A percentile compares a stretch with the other conserved stretches of the same genome.
Evolutionary conservation across 2,113 vertebrate genomes (phyloP).

Genomic region (Hemichromis elongatus): DNA sequence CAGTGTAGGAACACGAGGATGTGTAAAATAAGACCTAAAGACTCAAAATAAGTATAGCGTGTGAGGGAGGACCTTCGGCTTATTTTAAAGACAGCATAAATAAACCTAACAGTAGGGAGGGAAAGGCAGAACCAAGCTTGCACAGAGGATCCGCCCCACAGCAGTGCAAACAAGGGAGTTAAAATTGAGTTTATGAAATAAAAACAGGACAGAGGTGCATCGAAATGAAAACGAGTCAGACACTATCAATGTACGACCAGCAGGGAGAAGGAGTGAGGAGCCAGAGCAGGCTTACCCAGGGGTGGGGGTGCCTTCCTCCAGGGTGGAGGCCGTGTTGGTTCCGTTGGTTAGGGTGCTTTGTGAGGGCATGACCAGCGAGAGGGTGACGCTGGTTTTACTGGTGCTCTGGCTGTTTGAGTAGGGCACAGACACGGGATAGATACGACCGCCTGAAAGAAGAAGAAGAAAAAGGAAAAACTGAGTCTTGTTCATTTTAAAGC

Average conservation of each 20-base stretch:
- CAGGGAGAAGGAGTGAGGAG: background rate
- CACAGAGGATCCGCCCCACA: background rate
- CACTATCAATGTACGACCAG: background rate
- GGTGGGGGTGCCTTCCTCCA: conserved; percentile 92
- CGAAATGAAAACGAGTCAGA: background rate
- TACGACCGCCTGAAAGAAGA: conserved; percentile 78
- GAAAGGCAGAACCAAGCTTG: background rate
- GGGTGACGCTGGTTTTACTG: conserved; percentile 96
- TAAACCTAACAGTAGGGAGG: background rate
- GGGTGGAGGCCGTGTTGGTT: conserved; percentile 88
- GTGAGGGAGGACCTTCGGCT: background rate
- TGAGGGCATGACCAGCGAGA: conserved; percentile 97
- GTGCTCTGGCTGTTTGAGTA: conserved; percentile 95
- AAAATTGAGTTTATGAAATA: background rate
- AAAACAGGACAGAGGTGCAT: background rate
- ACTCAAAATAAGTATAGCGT: conserved; percentile 3
- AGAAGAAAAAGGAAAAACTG: background rate
- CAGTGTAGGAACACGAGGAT: background rate
- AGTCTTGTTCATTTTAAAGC: background rate
- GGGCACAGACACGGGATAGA: conserved; percentile 95
- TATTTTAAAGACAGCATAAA: conserved; percentile 29
- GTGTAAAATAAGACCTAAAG: background rate
- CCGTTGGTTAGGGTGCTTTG: conserved; percentile 95
- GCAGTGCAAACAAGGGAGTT: background rate
- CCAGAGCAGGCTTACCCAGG: conserved; percentile 60